A percentile compares a stretch with the other conserved stretches of the same genome.
phyloP scores from a whole-genome alignment of 2,888 invertebrate species.

The Tipula helvola region DNA sequence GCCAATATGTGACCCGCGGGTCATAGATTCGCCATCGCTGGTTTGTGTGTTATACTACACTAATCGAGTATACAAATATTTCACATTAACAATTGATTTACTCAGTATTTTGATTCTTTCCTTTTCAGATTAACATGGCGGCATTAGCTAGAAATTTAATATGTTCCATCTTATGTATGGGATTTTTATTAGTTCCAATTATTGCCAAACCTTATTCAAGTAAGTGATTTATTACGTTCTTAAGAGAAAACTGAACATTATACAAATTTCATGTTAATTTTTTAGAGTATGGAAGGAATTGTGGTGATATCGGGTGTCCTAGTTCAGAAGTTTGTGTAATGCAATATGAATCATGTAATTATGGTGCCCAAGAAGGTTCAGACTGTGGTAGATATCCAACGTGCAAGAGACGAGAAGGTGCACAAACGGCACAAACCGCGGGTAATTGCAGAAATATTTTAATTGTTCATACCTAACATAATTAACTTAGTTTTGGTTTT shows the following conservation, averaged over 20 bases:
- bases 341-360: slow-evolving; percentile 53
- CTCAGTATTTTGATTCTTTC: background rate
- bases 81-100: too few species aligned
- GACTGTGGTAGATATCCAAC: slow-evolving; percentile 57
- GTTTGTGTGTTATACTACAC: too few species aligned
- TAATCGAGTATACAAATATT: too few species aligned
- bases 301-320: slow-evolving; percentile 65
- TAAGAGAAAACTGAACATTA: background rate
- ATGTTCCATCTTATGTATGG: background rate
- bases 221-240: background rate
- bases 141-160: background rate
- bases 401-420: slow-evolving; percentile 44
- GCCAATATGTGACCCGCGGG: too few species aligned
- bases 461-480: background rate
- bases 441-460: background rate
- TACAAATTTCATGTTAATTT: background rate
- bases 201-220: slow-evolving; percentile 4
- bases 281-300: slow-evolving; percentile 65
- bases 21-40: too few species aligned
- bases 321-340: slow-evolving; percentile 56
- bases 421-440: slow-evolving; percentile 17
- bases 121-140: background rate
- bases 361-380: slow-evolving; percentile 40
- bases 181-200: background rate
- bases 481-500: background rate